phyloP scores from a whole-genome alignment of 2,888 invertebrate genomes.

The Elgonia sp. region DNA sequence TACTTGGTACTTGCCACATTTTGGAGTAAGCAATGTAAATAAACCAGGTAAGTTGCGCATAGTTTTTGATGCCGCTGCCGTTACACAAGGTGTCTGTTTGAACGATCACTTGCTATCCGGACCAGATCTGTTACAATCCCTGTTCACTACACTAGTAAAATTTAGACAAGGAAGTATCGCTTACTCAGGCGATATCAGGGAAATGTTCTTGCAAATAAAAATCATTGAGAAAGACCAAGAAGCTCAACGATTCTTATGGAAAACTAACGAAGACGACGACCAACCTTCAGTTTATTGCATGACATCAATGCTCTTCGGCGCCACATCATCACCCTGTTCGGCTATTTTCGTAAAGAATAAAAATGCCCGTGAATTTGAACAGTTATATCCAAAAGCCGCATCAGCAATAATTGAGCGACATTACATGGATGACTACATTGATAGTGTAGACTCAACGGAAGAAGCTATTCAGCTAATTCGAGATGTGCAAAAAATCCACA shows the following conservation, averaged over 20 bases:
- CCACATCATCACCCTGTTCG: slow-evolving; percentile 33
- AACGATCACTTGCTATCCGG: slow-evolving; percentile 27
- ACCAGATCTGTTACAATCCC: slow-evolving; percentile 23
- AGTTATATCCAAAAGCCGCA: neutral
- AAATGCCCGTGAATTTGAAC: slow-evolving; percentile 15
- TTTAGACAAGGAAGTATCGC: slow-evolving; percentile 23
- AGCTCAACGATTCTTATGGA: slow-evolving; percentile 24
- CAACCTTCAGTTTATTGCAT: no score
- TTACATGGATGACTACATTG: slow-evolving; percentile 65
- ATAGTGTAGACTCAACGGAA: slow-evolving; percentile 73
- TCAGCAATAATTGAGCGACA: slow-evolving; percentile 15
- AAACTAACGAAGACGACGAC: slow-evolving; percentile 12
- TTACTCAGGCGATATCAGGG: slow-evolving; percentile 19
- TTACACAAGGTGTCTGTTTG: neutral
- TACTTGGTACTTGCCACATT: slow-evolving; percentile 34
- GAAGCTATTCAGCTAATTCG: slow-evolving; percentile 69
- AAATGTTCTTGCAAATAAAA: slow-evolving; percentile 36
- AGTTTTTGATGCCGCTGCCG: slow-evolving; percentile 28
- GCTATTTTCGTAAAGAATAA: slow-evolving; percentile 31
- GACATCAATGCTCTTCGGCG: slow-evolving; percentile 25
- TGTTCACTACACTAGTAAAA: slow-evolving; percentile 25
- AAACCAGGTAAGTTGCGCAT: slow-evolving; percentile 13
- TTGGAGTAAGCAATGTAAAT: slow-evolving; percentile 24
- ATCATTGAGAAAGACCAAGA: slow-evolving; percentile 20
- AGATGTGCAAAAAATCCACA: slow-evolving; percentile 65